A percentile compares a stretch with the other conserved stretches of the same genome.
Evolutionary conservation across 2,797 vertebrate genomes (phyloP).

Genomic region (Peromyscus nudipes): DNA sequence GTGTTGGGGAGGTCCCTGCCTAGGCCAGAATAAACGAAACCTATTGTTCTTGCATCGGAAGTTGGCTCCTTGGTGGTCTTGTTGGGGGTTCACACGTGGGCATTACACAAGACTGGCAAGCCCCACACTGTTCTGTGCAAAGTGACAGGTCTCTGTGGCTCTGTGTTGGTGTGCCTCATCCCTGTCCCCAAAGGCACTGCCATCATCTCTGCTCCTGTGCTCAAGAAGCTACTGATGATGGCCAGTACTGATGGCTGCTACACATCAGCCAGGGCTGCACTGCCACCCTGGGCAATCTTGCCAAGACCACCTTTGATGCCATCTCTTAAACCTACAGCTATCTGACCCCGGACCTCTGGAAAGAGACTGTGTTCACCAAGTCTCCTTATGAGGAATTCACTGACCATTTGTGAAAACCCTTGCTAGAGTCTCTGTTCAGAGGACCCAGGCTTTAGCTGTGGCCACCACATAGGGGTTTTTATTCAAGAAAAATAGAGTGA

Average conservation of each 20-base stretch:
- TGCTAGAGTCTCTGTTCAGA: not conserved
- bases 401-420: not conserved
- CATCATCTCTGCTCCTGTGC: not conserved
- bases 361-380: not conserved
- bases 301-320: not conserved
- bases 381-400: not conserved
- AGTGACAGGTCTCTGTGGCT: not conserved
- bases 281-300: not conserved
- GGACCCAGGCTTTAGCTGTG: not conserved
- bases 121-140: not conserved
- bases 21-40: no score
- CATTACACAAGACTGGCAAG: not conserved
- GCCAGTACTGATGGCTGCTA: not conserved
- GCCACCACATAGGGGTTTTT: not conserved
- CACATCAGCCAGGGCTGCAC: not conserved
- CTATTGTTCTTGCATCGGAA: no score
- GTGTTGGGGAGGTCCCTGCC: no score
- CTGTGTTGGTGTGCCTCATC: not conserved
- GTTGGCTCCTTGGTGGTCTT: no score
- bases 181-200: not conserved
- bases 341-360: not conserved
- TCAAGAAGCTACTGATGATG: not conserved
- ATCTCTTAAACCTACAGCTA: not conserved
- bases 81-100: no score
- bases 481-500: not conserved